Evolutionary conservation across 2,888 invertebrate species (phyloP), one percentile per base, ranked within the genome.

Genomic region (Physocephala rufipes): DNA sequence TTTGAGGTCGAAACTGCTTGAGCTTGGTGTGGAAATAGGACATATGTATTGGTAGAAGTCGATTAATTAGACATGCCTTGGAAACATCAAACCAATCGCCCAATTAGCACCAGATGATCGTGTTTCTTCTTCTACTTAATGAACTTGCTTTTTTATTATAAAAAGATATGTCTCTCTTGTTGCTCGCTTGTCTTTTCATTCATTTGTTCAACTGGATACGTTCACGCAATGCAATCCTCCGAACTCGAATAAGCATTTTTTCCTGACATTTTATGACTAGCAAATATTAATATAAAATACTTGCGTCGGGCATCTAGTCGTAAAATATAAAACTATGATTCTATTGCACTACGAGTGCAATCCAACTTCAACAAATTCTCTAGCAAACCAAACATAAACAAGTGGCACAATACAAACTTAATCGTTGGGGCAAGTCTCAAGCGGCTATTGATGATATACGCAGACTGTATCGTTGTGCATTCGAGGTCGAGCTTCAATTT

Each of bases 381-480:
- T 24, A 66, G 43, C 66, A 53, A 24, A 21, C 24, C 55, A 7
- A 55, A 66, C 55, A 53, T 15, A 66, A 66, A 55, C 53, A 66
- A 51, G 51, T 19, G n/a, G 28, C 21, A n/a, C 49, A 49, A 51
- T 47, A 51, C 53, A 55, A 67, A 24, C 21, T n/a, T 45, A 55
- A 55, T 30, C 47, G 30, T 30, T 5, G 24, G 19, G 28, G 51
- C 47, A n/a, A 49, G 19, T 49, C 65, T 65, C 65, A 12, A 51
- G 49, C 51, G 65, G 51, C 65, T 65, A 26, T 9, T 26, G 28
- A 53, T 66, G 28, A 53, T 66, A 55, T 66, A 66, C 53, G 9
- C 36, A 7, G 36, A 66, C 53, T 55, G 55, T 66, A 66, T 66
- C 66, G 36, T 66, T 21, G 36, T 55, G 53, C 36, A 66, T 66